Conservation (phyloP, 2,113 vertebrate genomes). For the Holacanthus passer region DNA sequence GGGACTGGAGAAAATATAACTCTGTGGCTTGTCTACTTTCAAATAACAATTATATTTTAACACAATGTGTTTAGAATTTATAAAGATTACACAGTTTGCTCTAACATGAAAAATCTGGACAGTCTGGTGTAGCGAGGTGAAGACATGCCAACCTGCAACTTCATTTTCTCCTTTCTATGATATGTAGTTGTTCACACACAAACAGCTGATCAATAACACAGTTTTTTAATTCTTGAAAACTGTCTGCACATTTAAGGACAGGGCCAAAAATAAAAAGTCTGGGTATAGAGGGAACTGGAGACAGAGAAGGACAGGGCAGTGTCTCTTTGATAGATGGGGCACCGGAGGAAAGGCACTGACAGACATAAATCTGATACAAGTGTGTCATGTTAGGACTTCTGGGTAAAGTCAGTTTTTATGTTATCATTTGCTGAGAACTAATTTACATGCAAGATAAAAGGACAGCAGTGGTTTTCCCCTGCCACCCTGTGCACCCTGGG, state of each 20-base stretch:
- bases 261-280: background rate
- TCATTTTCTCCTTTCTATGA: background rate
- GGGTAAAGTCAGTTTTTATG: background rate
- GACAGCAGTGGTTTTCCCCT: background rate
- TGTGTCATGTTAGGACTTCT: background rate
- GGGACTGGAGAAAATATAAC: background rate
- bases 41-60: background rate
- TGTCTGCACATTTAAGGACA: too few species aligned
- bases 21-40: background rate
- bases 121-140: background rate
- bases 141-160: background rate
- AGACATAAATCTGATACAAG: background rate
- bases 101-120: background rate
- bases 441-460: background rate
- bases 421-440: background rate
- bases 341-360: too few species aligned
- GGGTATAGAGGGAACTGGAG: background rate
- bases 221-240: too few species aligned
- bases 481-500: background rate
- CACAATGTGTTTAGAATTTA: background rate
- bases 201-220: background rate
- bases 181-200: background rate
- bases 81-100: background rate
- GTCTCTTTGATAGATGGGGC: too few species aligned
- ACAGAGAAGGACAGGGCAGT: too few species aligned